phyloP scores from a whole-genome alignment of 2,113 vertebrate genomes.

The Takifugu flavidus region DNA sequence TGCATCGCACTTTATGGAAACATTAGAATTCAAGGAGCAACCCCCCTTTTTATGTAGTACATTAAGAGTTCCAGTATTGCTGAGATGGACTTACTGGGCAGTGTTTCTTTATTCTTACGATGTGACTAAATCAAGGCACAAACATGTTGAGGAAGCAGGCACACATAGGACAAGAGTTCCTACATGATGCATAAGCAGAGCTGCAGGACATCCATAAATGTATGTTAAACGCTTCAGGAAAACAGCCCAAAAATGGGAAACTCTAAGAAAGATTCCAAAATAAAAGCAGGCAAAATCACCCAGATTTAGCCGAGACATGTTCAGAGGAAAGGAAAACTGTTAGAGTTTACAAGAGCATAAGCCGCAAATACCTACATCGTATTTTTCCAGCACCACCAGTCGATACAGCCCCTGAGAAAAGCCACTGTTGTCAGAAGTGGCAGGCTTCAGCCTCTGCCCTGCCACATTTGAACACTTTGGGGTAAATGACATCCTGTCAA shows the following conservation, averaged over 20 bases:
- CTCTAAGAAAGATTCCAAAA: constrained; percentile 10
- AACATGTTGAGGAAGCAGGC: no score
- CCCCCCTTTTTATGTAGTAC: background rate
- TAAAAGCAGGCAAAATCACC: constrained; percentile 29
- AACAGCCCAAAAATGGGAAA: constrained; percentile 12
- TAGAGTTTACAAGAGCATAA: constrained; percentile 19
- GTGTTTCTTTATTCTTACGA: no score
- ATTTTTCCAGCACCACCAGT: constrained; percentile 8
- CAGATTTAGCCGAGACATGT: constrained; percentile 22
- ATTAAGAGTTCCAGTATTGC: background rate
- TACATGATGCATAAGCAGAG: background rate
- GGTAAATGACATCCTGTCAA: constrained; percentile 29
- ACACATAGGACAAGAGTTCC: no score
- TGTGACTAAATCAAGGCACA: background rate
- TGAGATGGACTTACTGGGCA: background rate
- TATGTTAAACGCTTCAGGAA: constrained; percentile 11
- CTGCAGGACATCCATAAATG: constrained; percentile 1
- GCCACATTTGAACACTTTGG: constrained; percentile 16
- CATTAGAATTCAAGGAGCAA: background rate
- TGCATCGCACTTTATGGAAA: background rate
- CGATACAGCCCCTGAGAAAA: constrained; percentile 9
- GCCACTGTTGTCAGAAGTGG: background rate
- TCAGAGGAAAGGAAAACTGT: constrained; percentile 8
- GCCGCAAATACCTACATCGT: constrained; percentile 20
- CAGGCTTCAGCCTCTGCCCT: constrained; percentile 6